Evolutionary conservation across 2,113 vertebrate genomes (phyloP), one percentile per base, ranked within the genome.

Genomic region (Myiagra hebetior): DNA sequence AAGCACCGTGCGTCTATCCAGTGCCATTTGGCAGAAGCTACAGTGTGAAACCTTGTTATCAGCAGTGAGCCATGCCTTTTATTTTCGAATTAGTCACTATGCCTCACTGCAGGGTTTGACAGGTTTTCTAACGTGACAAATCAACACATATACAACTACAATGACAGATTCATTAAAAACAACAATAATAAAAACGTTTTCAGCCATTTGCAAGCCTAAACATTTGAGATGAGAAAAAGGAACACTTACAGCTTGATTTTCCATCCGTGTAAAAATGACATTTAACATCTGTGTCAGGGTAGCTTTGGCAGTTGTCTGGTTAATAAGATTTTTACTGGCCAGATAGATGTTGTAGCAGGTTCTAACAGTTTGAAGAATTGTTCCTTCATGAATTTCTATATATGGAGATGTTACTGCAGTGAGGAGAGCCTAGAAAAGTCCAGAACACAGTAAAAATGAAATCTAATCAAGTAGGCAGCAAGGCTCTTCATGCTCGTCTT

Each of bases 311-410:
- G 99, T 99, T 92, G 99, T 99, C 97, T 99, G 99, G 98, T 99
- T 99, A 98, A 99, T 99, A 96, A 99, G 99, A 97, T 99, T 99
- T 96, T 99, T 99, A 98, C 99, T 99, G 96, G 99, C 99, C 97
- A 99, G 97, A 97, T 99, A 99, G 97, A 99, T 99, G 98, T 99
- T 99, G 96, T 99, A 99, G 96, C 99, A 99, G 44, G 99, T 99
- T 95, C 99, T 98, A 91, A 99, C 99, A 1, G 99, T 99, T 84
- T 99, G 99, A 35, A 99, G 99, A 91, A 99, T 98, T 7, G 99
- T 99, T 86, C 99, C 99, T 97, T 99, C 99, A 1, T 99, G 99
- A 63, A 99, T 99, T 98, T 99, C 99, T 82, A 99, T 99, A 97
- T 99, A 98, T 0, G 99, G 99, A 70, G 99, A 99, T 10, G 99